A percentile compares a stretch with the other conserved stretches of the same genome.
Evolutionary conservation across 2,888 invertebrate species (phyloP).

Genomic region (Lithophane socia): DNA sequence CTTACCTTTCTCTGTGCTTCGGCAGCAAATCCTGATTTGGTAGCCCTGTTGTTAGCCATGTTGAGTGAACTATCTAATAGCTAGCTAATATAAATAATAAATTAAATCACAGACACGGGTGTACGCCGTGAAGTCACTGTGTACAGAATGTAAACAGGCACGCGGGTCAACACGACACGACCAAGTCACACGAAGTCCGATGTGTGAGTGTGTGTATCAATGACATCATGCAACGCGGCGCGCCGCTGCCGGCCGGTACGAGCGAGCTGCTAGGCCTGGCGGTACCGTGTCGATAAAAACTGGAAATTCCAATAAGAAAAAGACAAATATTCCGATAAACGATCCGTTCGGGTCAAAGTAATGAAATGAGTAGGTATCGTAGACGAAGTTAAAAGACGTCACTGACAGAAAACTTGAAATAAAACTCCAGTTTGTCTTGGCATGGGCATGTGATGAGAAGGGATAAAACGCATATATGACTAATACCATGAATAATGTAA

Average conservation of each 20-base stretch:
- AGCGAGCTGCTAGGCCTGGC: constrained; percentile 53
- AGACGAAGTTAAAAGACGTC: not conserved
- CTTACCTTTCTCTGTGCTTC: constrained; percentile 98
- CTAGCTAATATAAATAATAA: constrained; percentile 79
- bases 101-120: constrained; percentile 87
- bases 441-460: not conserved
- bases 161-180: constrained; percentile 75
- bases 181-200: constrained; percentile 79
- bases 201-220: constrained; percentile 89
- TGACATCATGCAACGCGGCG: constrained; percentile 85
- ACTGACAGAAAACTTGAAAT: not conserved
- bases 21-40: constrained; percentile 98
- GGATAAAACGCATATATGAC: not conserved
- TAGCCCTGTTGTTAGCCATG: constrained; percentile 96
- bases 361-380: no score
- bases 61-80: constrained; percentile 76
- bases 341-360: not conserved
- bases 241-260: constrained; percentile 72
- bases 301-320: constrained; percentile 23
- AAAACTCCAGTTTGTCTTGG: not conserved
- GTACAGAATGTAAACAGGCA: constrained; percentile 87
- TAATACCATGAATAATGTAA: no score
- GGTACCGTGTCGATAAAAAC: constrained; percentile 64
- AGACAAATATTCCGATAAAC: not conserved
- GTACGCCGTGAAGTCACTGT: constrained; percentile 84